Conservation (phyloP, 2,797 vertebrate species). For the Tarsius wallacei region DNA sequence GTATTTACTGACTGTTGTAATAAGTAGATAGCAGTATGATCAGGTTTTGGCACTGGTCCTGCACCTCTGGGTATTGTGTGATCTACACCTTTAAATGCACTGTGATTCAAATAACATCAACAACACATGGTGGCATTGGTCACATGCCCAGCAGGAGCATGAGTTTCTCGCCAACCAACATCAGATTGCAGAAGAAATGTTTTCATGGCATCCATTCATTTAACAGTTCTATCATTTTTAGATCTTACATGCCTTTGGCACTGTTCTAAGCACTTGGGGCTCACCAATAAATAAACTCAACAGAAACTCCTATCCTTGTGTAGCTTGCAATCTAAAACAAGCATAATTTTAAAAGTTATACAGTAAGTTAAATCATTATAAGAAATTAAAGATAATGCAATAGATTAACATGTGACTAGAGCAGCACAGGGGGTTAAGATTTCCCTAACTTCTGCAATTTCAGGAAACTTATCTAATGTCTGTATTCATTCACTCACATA, state of each 20-base stretch:
- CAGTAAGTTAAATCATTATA: not conserved
- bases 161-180: not conserved
- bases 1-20: not conserved
- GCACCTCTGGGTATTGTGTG: not conserved
- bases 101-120: not conserved
- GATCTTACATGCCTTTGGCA: not conserved
- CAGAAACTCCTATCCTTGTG: not conserved
- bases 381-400: not conserved
- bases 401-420: not conserved
- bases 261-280: not conserved
- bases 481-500: not conserved
- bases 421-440: not conserved
- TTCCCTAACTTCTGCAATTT: not conserved
- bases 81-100: slow-evolving; percentile 44
- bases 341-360: not conserved
- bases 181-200: not conserved
- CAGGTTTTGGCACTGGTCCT: not conserved
- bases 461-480: not conserved
- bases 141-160: not conserved
- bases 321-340: not conserved
- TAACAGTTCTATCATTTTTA: not conserved
- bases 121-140: not conserved
- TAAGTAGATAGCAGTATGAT: not conserved
- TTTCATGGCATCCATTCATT: not conserved
- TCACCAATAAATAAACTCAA: not conserved